A percentile compares a stretch with the other conserved stretches of the same genome.
Conservation (phyloP, 2,113 vertebrate genomes). For the Lichenostomus cassidix region DNA sequence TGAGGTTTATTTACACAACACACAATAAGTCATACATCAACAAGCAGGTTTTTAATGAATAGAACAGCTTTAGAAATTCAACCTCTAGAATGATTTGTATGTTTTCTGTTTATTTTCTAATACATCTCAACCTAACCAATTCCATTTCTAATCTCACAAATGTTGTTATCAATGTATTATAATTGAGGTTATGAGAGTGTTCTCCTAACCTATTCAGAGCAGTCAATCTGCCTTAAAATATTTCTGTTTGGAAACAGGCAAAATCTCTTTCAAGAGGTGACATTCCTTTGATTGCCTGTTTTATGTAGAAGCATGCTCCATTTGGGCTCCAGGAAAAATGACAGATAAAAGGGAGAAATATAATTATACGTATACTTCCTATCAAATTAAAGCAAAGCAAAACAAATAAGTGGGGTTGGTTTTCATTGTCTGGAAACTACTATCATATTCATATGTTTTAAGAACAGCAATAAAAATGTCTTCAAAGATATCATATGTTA, state of each 20-base stretch:
- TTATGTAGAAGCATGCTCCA: neutral
- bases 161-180: slow-evolving; percentile 11
- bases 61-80: neutral
- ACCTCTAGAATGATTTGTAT: neutral
- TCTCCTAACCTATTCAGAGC: slow-evolving; percentile 11
- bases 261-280: neutral
- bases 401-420: slow-evolving; percentile 20
- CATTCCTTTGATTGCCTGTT: neutral
- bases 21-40: neutral
- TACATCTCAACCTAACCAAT: neutral
- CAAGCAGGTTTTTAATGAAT: neutral
- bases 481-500: slow-evolving; percentile 35
- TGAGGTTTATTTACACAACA: neutral
- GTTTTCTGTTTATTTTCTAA: slow-evolving; percentile 10
- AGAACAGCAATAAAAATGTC: neutral
- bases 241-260: neutral
- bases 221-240: slow-evolving; percentile 10
- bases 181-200: slow-evolving; percentile 3
- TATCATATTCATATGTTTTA: slow-evolving; percentile 32
- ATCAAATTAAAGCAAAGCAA: slow-evolving; percentile 25
- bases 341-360: slow-evolving; percentile 9
- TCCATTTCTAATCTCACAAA: slow-evolving; percentile 7
- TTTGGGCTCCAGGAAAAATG: neutral
- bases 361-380: neutral
- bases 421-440: slow-evolving; percentile 13